Evolutionary conservation across 2,113 vertebrate species (phyloP).

Genomic region (Phasianus colchicus): DNA sequence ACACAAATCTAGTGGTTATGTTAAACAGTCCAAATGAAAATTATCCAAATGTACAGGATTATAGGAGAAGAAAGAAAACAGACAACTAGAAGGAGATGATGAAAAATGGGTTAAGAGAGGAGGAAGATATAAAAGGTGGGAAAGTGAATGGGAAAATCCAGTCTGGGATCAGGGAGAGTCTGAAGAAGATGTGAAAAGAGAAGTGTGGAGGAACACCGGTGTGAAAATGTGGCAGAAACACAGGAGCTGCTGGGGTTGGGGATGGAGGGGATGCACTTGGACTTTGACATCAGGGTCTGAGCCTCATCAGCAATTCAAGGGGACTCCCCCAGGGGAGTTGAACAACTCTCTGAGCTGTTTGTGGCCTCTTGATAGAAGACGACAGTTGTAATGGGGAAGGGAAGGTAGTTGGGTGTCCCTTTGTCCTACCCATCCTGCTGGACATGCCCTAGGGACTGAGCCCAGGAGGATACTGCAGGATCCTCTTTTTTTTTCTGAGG

Average conservation of each 20-base stretch:
- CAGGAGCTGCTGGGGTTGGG: neutral
- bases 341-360: neutral
- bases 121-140: constrained; percentile 17
- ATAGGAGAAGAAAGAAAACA: constrained; percentile 46
- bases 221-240: neutral
- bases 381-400: neutral
- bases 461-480: neutral
- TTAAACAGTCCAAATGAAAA: constrained; percentile 49
- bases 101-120: constrained; percentile 14
- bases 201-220: neutral
- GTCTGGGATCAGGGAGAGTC: neutral
- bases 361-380: neutral
- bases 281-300: neutral
- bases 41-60: constrained; percentile 55
- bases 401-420: accelerated
- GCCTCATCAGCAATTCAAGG: accelerated
- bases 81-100: neutral
- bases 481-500: neutral
- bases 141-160: constrained; percentile 22
- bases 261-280: accelerated
- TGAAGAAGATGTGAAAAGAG: neutral
- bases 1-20: constrained; percentile 65
- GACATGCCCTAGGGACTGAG: neutral
- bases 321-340: neutral
- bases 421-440: neutral